Base-by-base conservation (phyloP, 2,888 invertebrate species). In the Limenitis arthemis region DNA sequence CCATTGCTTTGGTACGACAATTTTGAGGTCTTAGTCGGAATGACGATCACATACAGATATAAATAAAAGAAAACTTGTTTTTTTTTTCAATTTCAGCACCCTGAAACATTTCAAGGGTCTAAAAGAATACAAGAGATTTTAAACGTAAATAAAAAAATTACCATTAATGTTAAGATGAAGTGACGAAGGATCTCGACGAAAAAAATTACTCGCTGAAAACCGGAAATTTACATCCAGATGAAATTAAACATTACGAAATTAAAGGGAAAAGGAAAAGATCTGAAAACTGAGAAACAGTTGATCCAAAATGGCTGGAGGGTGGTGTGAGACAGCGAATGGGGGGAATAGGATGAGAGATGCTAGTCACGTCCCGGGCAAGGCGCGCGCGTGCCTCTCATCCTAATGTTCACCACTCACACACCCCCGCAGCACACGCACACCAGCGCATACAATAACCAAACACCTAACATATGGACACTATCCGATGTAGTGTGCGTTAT, bases 281-380 rank as follows among this genome's bases (percentile, higher is more conserved):
- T 75, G 74, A 82, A 85, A 84, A 84, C 77, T 75, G 80, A 76
- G 79, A 79, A 82, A 84, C 76, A 78, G 73, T 73, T 67, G 65
- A 70, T 76, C 74, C 82, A 83, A 84, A 80, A 85, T 84, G 84
- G 84, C 81, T 75, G 79, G 68, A 74, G 74, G 71, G 71, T 72
- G 81, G 81, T 82, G 75, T 62, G 81, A 80, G 75, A 74, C 66
- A 68, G 76, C 72, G 70, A 57, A 62, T 58, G 79, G 71, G 82
- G 81, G 79, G 79, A 80, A 81, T 80, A 76, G 81, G 83, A 75
- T 80, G 76, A 77, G 79, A 75, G 74, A 87, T 87, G 86, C 86
- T 73, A 73, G 86, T 87, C 87, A 87, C 87, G 87, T 86, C 70
- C 66, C 76, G 75, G 79, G 79, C 78, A 73, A 79, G 79, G 81